phyloP scores from a whole-genome alignment of 2,113 vertebrate species.

The Arenaria interpres region DNA sequence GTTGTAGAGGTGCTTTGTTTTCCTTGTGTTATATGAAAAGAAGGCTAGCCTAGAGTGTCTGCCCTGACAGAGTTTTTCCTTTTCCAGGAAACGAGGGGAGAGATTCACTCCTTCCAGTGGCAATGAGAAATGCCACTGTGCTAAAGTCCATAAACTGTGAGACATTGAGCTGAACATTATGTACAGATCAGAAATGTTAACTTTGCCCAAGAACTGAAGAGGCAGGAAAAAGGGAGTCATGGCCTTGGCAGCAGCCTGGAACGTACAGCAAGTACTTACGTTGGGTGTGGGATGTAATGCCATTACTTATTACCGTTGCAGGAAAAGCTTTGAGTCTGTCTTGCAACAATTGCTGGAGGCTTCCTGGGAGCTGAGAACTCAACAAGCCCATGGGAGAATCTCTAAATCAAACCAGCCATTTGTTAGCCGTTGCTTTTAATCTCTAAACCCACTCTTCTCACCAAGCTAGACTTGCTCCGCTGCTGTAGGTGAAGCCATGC shows the following conservation, averaged over 20 bases:
- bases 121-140: not conserved
- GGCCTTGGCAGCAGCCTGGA: not conserved
- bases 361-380: not conserved
- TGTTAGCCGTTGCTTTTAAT: not conserved
- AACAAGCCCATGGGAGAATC: not conserved
- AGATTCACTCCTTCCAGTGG: not conserved
- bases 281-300: not conserved
- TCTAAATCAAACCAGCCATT: not conserved
- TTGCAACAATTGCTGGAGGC: not conserved
- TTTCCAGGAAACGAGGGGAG: not conserved
- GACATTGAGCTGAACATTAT: slow-evolving; percentile 9
- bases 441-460: not conserved
- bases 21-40: not conserved
- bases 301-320: not conserved
- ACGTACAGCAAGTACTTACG: not conserved
- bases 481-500: not conserved
- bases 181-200: not conserved
- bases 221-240: not conserved
- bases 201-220: not conserved
- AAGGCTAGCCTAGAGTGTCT: not conserved
- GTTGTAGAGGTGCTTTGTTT: not conserved
- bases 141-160: not conserved
- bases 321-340: not conserved
- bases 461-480: rapidly evolving
- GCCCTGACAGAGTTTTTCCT: not conserved